A percentile compares a stretch with the other conserved stretches of the same genome.
phyloP scores from a whole-genome alignment of 2,888 invertebrate species.

The Aquatica leii region DNA sequence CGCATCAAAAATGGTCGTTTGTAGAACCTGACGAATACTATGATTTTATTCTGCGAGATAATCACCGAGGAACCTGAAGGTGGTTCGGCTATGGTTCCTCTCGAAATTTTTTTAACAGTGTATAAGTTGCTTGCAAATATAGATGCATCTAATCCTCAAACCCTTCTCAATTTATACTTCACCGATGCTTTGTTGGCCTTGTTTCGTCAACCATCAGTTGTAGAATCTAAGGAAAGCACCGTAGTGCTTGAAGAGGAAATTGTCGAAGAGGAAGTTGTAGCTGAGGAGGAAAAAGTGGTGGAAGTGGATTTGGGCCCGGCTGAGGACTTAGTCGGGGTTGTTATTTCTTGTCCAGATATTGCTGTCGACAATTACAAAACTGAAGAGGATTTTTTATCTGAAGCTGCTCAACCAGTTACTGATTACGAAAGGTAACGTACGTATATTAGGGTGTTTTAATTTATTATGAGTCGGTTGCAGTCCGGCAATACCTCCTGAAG shows the following conservation, averaged over 20 bases:
- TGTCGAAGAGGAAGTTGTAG: conserved; percentile 30
- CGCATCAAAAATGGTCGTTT: conserved; percentile 34
- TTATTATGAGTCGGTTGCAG: not conserved
- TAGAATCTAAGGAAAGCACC: conserved; percentile 22
- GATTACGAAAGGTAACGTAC: conserved; percentile 11
- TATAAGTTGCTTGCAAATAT: conserved; percentile 67
- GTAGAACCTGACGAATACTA: conserved; percentile 77
- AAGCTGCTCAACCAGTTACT: not conserved
- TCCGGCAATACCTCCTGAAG: not conserved
- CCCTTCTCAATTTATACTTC: conserved; percentile 53
- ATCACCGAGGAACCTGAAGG: conserved; percentile 86
- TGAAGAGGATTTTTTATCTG: conserved; percentile 25
- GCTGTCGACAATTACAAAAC: conserved; percentile 35
- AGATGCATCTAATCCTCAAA: conserved; percentile 63
- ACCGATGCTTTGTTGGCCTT: conserved; percentile 53
- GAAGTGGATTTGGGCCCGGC: conserved; percentile 17
- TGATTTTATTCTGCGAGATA: conserved; percentile 82
- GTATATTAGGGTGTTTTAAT: not conserved
- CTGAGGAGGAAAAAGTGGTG: conserved; percentile 25
- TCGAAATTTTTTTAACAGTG: conserved; percentile 68
- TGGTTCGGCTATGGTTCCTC: conserved; percentile 77
- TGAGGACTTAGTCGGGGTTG: conserved; percentile 22
- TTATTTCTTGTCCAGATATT: conserved; percentile 42
- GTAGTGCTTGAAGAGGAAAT: conserved; percentile 22
- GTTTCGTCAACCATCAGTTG: conserved; percentile 30